These are phyloP conservation scores for Protonibea diacanthus DNA, from an alignment of 2,797 vertebrate species.

Conservation along the genomic window DNA sequence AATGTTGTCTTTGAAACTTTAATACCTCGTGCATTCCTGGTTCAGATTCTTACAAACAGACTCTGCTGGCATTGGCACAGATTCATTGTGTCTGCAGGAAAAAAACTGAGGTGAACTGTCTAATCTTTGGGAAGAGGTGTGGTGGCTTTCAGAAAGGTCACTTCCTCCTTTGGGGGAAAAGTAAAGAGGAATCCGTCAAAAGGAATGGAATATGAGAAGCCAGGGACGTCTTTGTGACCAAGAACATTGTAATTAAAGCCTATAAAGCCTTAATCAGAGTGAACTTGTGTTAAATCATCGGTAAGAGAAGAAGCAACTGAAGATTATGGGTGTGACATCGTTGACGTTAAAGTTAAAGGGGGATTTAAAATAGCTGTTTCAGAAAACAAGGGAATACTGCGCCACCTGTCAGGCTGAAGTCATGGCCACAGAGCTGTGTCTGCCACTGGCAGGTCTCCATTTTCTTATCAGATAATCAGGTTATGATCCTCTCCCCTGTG, in stretches of 20 bases:
- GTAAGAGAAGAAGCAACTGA: constrained; percentile 2
- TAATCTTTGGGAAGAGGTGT: constrained; percentile 41
- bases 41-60: not conserved
- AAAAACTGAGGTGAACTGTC: constrained; percentile 24
- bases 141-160: constrained; percentile 49
- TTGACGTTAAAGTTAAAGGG: not conserved
- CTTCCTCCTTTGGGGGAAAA: constrained; percentile 29
- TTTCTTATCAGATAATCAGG: constrained; percentile 59
- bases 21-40: not conserved
- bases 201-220: constrained; percentile 30
- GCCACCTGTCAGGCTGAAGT: constrained; percentile 11
- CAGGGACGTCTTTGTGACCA: constrained; percentile 13
- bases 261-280: constrained; percentile 33
- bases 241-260: constrained; percentile 45
- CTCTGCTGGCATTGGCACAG: not conserved
- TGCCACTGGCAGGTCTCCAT: constrained; percentile 19
- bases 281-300: constrained; percentile 15
- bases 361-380: constrained; percentile 13
- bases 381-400: not conserved
- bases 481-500: constrained; percentile 31
- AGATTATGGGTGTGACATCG: constrained; percentile 18
- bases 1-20: not conserved
- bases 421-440: constrained; percentile 14
- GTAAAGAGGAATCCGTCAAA: constrained; percentile 44
- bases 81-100: constrained; percentile 24